Conservation (phyloP, 2,113 vertebrate species). For the Caloenas nicobarica region DNA sequence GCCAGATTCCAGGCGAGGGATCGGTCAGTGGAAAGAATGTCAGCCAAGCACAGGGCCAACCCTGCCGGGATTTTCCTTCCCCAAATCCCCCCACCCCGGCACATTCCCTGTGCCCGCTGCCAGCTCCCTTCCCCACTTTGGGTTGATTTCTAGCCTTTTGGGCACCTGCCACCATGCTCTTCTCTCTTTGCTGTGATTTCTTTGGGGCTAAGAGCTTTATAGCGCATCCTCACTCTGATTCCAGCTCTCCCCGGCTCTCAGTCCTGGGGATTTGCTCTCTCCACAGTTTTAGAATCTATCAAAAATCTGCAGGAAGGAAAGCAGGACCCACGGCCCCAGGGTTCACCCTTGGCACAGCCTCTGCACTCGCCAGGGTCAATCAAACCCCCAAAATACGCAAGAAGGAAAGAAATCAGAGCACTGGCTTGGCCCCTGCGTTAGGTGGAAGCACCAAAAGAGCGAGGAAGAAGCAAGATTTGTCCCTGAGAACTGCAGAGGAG, state of each 20-base stretch:
- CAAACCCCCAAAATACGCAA: not conserved
- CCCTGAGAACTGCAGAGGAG: not conserved
- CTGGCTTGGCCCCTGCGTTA: rapidly evolving
- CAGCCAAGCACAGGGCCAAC: slow-evolving; percentile 37
- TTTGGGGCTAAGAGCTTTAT: not conserved
- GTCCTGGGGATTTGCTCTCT: not conserved
- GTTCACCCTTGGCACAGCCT: rapidly evolving
- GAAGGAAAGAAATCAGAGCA: not conserved
- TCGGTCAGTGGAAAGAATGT: slow-evolving; percentile 76
- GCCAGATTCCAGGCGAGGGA: slow-evolving; percentile 68
- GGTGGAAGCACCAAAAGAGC: rapidly evolving
- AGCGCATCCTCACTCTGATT: not conserved
- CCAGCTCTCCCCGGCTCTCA: rapidly evolving
- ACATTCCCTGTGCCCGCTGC: not conserved
- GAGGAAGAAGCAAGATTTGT: not conserved
- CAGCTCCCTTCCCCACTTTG: not conserved
- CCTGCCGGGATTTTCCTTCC: slow-evolving; percentile 43
- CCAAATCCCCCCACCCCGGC: not conserved
- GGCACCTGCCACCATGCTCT: not conserved
- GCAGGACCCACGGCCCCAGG: not conserved
- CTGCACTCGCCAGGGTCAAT: not conserved
- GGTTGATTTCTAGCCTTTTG: not conserved
- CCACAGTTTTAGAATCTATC: not conserved
- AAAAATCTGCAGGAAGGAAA: not conserved
- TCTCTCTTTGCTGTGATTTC: not conserved